phyloP scores from a whole-genome alignment of 2,888 invertebrate species.

The Melanargia galathea region DNA sequence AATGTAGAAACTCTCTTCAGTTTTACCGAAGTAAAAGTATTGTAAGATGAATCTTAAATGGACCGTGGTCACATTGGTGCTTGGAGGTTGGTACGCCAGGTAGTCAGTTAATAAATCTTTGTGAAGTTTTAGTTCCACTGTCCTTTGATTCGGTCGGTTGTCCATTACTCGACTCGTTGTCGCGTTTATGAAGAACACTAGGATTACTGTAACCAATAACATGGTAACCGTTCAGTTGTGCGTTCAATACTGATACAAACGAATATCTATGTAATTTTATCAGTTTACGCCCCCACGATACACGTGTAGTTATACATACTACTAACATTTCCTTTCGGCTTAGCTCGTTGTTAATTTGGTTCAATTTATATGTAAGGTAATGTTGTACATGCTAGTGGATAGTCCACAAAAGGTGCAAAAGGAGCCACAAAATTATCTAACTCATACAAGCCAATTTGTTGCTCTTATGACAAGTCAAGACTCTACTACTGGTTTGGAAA shows the following conservation, averaged over 20 bases:
- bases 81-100: background rate
- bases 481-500: too few species aligned
- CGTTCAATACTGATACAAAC: background rate
- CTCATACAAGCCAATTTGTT: too few species aligned
- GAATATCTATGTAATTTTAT: background rate
- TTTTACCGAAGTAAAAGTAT: conserved; percentile 47
- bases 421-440: too few species aligned
- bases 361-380: too few species aligned
- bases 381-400: too few species aligned
- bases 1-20: conserved; percentile 45
- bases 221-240: conserved; percentile 6
- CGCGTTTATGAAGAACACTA: conserved; percentile 5
- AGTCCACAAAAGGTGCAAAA: too few species aligned
- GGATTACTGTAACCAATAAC: conserved; percentile 14
- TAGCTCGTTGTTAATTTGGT: too few species aligned
- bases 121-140: conserved; percentile 12
- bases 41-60: conserved; percentile 44
- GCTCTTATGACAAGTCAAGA: too few species aligned
- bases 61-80: conserved; percentile 16
- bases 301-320: too few species aligned
- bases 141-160: background rate
- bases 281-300: conserved; percentile 10
- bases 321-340: too few species aligned
- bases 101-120: conserved; percentile 7
- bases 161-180: conserved; percentile 10